phyloP scores from a whole-genome alignment of 2,797 vertebrate species.

The Hemibagrus guttatus region DNA sequence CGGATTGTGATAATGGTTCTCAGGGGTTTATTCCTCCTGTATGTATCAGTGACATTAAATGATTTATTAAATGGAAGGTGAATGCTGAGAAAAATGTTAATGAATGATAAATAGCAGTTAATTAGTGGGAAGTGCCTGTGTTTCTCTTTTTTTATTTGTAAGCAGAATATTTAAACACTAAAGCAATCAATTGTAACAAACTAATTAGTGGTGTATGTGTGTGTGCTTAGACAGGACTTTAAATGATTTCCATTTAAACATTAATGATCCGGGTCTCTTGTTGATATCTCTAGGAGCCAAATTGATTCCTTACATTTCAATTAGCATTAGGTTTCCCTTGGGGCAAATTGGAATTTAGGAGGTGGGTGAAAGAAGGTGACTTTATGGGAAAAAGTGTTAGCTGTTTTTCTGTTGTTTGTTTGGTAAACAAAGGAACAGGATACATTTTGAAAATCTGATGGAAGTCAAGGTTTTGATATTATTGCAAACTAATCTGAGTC shows the following conservation, averaged over 20 bases:
- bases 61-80: slow-evolving; percentile 28
- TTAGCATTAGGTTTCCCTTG: slow-evolving; percentile 41
- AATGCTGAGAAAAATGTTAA: slow-evolving; percentile 38
- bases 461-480: not conserved
- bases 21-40: not conserved
- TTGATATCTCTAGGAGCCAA: slow-evolving; percentile 45
- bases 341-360: slow-evolving; percentile 13
- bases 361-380: not conserved
- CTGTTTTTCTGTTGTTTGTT: slow-evolving; percentile 13
- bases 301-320: slow-evolving; percentile 55
- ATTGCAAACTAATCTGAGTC: not conserved
- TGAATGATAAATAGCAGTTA: slow-evolving; percentile 43
- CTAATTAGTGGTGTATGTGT: slow-evolving; percentile 50
- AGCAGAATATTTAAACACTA: slow-evolving; percentile 51
- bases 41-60: slow-evolving; percentile 25
- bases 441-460: not conserved
- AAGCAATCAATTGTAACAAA: slow-evolving; percentile 57
- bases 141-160: slow-evolving; percentile 34
- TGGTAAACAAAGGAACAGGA: not conserved
- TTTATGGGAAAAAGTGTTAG: slow-evolving; percentile 6
- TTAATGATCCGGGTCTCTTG: slow-evolving; percentile 50
- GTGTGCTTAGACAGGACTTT: slow-evolving; percentile 44
- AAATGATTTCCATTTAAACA: slow-evolving; percentile 58
- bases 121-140: slow-evolving; percentile 37
- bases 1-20: slow-evolving; percentile 26